These are phyloP conservation scores for Hipparchia semele DNA, from an alignment of 2,888 invertebrate genomes.

Conservation along the genomic window DNA sequence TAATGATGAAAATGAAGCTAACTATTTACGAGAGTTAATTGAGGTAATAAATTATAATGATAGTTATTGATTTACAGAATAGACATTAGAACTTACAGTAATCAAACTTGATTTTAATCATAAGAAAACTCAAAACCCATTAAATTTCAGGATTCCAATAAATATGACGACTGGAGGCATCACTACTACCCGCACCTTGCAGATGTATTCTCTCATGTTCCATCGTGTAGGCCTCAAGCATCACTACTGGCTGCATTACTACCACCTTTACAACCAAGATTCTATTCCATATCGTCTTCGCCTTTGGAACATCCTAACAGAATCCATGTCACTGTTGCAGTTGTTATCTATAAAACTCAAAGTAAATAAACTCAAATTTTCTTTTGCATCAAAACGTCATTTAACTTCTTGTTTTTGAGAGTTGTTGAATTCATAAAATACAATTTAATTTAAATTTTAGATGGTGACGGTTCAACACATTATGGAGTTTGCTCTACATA, in stretches of 20 bases:
- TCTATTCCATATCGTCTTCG: slow-evolving; percentile 97
- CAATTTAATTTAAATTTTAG: slow-evolving; percentile 64
- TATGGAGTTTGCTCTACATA: slow-evolving; percentile 97
- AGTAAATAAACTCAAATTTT: slow-evolving; percentile 72
- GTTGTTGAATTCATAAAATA: too few species aligned
- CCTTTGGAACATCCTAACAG: slow-evolving; percentile 88
- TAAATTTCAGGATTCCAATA: slow-evolving; percentile 87
- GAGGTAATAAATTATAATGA: slow-evolving; percentile 76
- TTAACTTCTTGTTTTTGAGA: too few species aligned
- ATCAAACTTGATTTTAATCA: background rate
- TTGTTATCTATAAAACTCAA: slow-evolving; percentile 92
- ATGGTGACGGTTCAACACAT: slow-evolving; percentile 90
- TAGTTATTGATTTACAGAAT: background rate
- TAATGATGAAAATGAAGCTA: slow-evolving; percentile 87
- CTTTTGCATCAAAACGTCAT: too few species aligned
- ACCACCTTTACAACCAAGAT: slow-evolving; percentile 93
- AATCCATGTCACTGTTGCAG: slow-evolving; percentile 95
- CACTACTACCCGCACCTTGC: slow-evolving; percentile 91
- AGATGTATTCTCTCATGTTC: slow-evolving; percentile 94
- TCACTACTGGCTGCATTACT: slow-evolving; percentile 91
- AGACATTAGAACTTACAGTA: background rate
- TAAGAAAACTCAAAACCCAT: too few species aligned
- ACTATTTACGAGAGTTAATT: slow-evolving; percentile 87
- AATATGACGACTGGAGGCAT: slow-evolving; percentile 97
- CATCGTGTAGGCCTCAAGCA: slow-evolving; percentile 92